A percentile compares a stretch with the other conserved stretches of the same genome.
Evolutionary conservation across 2,888 invertebrate genomes (phyloP).

Genomic region (Tachina lurida): DNA sequence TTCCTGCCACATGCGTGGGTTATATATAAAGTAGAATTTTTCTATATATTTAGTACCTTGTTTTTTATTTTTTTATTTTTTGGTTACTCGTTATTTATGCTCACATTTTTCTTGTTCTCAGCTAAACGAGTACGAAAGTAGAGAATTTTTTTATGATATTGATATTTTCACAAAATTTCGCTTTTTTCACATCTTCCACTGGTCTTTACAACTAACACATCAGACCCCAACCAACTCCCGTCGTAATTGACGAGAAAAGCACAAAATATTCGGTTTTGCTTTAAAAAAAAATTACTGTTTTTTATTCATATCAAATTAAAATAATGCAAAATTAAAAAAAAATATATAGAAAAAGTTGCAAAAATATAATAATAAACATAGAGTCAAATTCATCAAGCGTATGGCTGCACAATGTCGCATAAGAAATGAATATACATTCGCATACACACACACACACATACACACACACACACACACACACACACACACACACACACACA

Average conservation of each 20-base stretch:
- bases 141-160: constrained; percentile 54
- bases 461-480: not conserved
- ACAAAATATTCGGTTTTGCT: constrained; percentile 33
- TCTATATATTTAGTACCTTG: constrained; percentile 57
- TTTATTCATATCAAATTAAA: constrained; percentile 32
- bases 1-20: constrained; percentile 21
- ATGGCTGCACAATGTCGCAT: constrained; percentile 67
- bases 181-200: constrained; percentile 28
- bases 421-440: constrained; percentile 8
- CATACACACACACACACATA: not conserved
- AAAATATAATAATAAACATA: constrained; percentile 56
- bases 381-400: constrained; percentile 70
- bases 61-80: constrained; percentile 36
- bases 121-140: constrained; percentile 37
- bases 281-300: constrained; percentile 29
- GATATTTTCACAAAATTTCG: constrained; percentile 57
- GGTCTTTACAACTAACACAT: not conserved
- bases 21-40: constrained; percentile 45
- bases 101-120: constrained; percentile 65
- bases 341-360: constrained; percentile 41
- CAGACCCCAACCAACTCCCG: constrained; percentile 17
- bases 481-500: not conserved
- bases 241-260: constrained; percentile 42
- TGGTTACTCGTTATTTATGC: constrained; percentile 64
- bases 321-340: constrained; percentile 10